These are phyloP conservation scores for Parnassius apollo DNA, from an alignment of 2,888 invertebrate species.

Conservation along the genomic window DNA sequence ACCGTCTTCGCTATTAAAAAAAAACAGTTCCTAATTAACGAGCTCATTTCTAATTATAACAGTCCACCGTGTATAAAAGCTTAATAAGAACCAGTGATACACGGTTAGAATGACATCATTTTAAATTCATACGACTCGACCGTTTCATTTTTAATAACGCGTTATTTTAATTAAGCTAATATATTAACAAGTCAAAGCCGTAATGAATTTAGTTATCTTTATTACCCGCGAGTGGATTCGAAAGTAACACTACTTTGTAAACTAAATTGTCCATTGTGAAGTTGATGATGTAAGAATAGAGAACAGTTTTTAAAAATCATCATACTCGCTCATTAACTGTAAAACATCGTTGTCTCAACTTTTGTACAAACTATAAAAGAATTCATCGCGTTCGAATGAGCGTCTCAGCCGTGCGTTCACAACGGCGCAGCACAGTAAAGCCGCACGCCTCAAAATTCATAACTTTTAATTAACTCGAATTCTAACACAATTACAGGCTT, in stretches of 20 bases:
- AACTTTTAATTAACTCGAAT: constrained; percentile 80
- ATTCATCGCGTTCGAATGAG: constrained; percentile 47
- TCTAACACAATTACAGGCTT: constrained; percentile 78
- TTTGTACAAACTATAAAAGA: constrained; percentile 51
- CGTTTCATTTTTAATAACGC: constrained; percentile 4
- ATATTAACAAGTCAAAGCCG: constrained; percentile 17
- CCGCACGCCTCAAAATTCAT: constrained; percentile 76
- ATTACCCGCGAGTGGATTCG: constrained; percentile 33
- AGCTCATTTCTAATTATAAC: neutral
- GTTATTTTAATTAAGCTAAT: constrained; percentile 19
- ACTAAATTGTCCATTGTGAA: constrained; percentile 45
- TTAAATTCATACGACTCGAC: constrained; percentile 6
- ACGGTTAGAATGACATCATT: constrained; percentile 4
- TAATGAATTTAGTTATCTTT: constrained; percentile 21
- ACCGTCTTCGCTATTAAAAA: neutral
- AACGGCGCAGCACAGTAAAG: constrained; percentile 63
- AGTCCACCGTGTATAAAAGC: neutral
- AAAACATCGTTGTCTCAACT: constrained; percentile 42
- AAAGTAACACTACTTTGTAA: constrained; percentile 35
- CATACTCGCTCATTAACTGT: constrained; percentile 26
- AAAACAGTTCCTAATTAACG: neutral
- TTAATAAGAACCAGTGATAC: neutral
- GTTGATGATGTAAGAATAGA: constrained; percentile 37
- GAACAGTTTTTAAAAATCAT: constrained; percentile 20
- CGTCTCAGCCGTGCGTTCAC: constrained; percentile 41